Evolutionary conservation across 92 coral and sea anemone genomes (phyloP).

Genomic region (Pocillopora grandis): DNA sequence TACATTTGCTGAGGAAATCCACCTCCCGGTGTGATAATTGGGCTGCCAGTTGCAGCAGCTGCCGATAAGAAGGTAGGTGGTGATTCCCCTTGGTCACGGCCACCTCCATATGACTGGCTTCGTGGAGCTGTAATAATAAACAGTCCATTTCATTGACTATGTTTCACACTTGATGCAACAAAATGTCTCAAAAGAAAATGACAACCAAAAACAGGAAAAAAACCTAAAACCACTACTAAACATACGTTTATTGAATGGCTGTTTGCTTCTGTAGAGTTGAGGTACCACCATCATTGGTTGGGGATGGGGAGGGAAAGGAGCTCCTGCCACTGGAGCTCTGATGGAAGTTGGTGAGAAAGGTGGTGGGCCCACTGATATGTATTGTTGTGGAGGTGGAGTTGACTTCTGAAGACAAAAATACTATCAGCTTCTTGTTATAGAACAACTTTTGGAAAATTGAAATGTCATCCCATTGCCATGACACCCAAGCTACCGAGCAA

Average conservation of each 20-base stretch:
- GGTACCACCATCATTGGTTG: slow-evolving; percentile 19
- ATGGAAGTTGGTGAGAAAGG: slow-evolving; percentile 34
- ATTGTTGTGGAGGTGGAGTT: slow-evolving; percentile 18
- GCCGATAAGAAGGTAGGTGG: slow-evolving; percentile 48
- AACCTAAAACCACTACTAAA: background rate
- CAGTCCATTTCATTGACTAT: background rate
- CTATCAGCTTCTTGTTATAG: background rate
- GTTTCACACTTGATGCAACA: background rate
- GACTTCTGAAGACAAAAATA: slow-evolving; percentile 10
- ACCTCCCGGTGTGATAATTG: slow-evolving; percentile 57
- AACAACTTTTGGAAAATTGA: background rate
- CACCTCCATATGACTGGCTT: slow-evolving; percentile 17
- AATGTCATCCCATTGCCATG: background rate
- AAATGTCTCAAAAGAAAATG: background rate
- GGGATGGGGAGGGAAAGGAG: background rate
- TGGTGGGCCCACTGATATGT: background rate
- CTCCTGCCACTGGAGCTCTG: slow-evolving; percentile 1
- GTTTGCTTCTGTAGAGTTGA: slow-evolving; percentile 36
- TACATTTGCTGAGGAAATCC: slow-evolving; percentile 35
- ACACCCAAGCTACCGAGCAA: too few relatives aligned
- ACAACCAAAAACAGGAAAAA: background rate
- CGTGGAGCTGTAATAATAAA: slow-evolving; percentile 8
- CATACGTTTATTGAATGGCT: slow-evolving; percentile 35
- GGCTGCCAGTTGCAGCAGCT: slow-evolving; percentile 70
- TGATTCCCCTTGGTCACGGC: slow-evolving; percentile 40